Evolutionary conservation across 2,888 invertebrate genomes (phyloP), one percentile per base, ranked within the genome.

Genomic region (Archips xylosteana): DNA sequence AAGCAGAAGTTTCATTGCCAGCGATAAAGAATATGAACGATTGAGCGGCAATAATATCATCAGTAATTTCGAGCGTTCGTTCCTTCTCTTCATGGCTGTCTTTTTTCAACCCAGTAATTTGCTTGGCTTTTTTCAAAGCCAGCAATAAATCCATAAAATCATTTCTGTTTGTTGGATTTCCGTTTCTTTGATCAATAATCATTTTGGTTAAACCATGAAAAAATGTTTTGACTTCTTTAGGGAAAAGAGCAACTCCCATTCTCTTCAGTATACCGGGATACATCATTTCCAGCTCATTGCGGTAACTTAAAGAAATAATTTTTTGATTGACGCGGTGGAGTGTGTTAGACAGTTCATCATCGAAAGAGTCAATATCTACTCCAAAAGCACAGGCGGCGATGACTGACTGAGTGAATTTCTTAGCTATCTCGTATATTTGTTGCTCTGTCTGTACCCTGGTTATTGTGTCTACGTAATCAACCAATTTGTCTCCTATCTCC

Each of bases 381-480:
- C 80, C 80, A 51, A 80, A 80, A 13, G 75, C 80, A 23, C 77
- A 77, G 9, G 78, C 75, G 10, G 74, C 76, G 47, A 79, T 78
- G 6, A 49, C 51, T 1, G 77, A 63, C 8, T 78, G 74, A 0
- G 75, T 75, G 32, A 62, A 75, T 39, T 73, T 73, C 59, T 75
- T 72, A 3, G 64, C 66, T 1, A 75, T 10, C 0, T 5, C 3
- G 10, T 72, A 61, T 3, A 70, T 42, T 15, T 75, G 66, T 23
- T 73, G 73, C 42, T 73, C 62, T 32, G 60, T 36, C 1, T 57
- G 42, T 4, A 69, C 9, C 13, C 36, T 10, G 0, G 49, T 65
- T n/a, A 65, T 10, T 49, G 47, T 66, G 2, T 49, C 70, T 1
- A 75, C 59, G 23, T 70, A 70, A 3, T 70, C 57, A 0, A 73